Conservation (phyloP, 2,888 invertebrate genomes). For the Phyllotreta striolata region DNA sequence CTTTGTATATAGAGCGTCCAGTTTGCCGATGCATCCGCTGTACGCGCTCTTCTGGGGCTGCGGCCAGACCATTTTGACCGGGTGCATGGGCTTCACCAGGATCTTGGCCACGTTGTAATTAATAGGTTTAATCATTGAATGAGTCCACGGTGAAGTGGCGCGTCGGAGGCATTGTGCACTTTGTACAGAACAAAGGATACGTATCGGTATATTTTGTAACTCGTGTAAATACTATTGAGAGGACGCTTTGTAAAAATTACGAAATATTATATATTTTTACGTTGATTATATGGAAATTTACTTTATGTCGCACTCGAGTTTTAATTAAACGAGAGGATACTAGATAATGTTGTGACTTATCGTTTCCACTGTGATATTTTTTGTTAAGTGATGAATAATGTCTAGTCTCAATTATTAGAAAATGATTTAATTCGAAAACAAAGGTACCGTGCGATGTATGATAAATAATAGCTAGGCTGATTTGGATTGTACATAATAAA, state of each 20-base stretch:
- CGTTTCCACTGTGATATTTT: constrained; percentile 15
- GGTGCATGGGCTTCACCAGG: constrained; percentile 90
- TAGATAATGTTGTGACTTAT: constrained; percentile 4
- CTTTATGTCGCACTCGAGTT: too few species aligned
- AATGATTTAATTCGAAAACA: constrained; percentile 3
- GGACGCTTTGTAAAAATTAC: constrained; percentile 15
- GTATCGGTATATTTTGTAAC: too few species aligned
- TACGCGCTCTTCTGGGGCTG: constrained; percentile 95
- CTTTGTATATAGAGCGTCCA: constrained; percentile 91
- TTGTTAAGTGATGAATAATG: constrained; percentile 5
- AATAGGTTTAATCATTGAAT: constrained; percentile 19
- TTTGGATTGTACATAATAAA: too few species aligned
- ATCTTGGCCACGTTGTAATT: constrained; percentile 79
- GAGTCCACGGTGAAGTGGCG: constrained; percentile 26
- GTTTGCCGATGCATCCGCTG: constrained; percentile 87
- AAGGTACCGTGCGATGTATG: constrained; percentile 5
- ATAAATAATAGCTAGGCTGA: neutral
- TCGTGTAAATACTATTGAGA: neutral
- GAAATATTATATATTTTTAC: neutral
- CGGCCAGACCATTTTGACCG: constrained; percentile 89
- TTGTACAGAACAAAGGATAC: constrained; percentile 8
- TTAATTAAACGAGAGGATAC: constrained; percentile 16
- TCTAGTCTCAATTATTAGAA: constrained; percentile 10
- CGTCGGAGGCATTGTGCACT: constrained; percentile 30
- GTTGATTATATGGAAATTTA: too few species aligned